Conservation (phyloP, 2,113 vertebrate species). For the Mobula birostris region DNA sequence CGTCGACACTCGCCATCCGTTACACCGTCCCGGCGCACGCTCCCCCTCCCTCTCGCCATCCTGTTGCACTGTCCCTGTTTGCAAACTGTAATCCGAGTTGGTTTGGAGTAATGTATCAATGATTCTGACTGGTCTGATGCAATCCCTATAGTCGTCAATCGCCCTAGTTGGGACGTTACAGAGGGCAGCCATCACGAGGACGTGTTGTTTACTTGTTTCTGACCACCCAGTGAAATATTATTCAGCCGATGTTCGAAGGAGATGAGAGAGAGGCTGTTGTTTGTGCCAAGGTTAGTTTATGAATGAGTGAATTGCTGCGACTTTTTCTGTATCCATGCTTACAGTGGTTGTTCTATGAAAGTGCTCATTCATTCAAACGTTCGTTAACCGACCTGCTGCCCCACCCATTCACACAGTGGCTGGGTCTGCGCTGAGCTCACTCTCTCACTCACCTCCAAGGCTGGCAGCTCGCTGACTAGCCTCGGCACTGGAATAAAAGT, state of each 20-base stretch:
- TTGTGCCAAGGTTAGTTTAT: neutral
- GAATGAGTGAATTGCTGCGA: neutral
- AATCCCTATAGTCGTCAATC: neutral
- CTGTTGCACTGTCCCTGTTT: neutral
- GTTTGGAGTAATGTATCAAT: neutral
- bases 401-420: neutral
- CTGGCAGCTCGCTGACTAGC: neutral
- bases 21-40: too few relatives aligned
- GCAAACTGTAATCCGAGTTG: neutral
- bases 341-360: too few relatives aligned
- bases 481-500: too few relatives aligned
- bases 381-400: neutral
- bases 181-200: too few relatives aligned
- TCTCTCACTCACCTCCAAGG: neutral
- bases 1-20: too few relatives aligned
- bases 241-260: neutral
- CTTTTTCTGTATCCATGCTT: too few relatives aligned
- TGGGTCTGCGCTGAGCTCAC: neutral
- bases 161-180: neutral
- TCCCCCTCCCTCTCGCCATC: too few relatives aligned
- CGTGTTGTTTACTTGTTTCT: too few relatives aligned
- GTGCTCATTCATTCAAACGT: too few relatives aligned
- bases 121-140: neutral
- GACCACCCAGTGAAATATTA: neutral
- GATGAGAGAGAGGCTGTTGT: neutral